Percentiles rank a stretch among this genome's conserved stretches.
phyloP scores from a whole-genome alignment of 2,113 vertebrate species.

The Ammodytes marinus region DNA sequence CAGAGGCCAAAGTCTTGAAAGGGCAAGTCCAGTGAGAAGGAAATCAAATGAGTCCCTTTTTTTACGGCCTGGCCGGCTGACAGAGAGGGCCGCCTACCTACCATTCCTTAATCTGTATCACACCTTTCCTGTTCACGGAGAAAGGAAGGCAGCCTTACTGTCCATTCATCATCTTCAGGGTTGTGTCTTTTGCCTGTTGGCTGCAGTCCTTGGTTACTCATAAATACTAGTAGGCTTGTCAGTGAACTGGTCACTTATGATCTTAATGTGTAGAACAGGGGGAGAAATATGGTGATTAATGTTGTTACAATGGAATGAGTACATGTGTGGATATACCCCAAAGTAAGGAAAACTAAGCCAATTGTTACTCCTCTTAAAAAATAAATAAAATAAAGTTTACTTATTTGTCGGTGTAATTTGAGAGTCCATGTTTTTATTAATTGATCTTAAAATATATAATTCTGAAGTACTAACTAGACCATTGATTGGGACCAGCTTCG shows the following conservation, averaged over 20 bases:
- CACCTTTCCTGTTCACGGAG: conserved; percentile 27
- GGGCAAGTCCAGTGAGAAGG: conserved; percentile 70
- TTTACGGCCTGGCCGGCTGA: conserved; percentile 14
- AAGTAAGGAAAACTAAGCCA: background rate
- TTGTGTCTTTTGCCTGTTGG: conserved; percentile 41
- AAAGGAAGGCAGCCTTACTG: background rate
- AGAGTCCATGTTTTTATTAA: background rate
- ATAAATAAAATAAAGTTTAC: background rate
- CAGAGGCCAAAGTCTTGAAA: conserved; percentile 82
- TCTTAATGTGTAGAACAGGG: conserved; percentile 23
- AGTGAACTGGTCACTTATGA: conserved; percentile 24
- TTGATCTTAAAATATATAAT: background rate
- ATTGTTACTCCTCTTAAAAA: background rate
- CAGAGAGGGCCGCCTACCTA: conserved; percentile 36
- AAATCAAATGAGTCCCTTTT: conserved; percentile 78
- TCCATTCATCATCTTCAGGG: conserved; percentile 53
- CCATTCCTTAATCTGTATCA: conserved; percentile 47
- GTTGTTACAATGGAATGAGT: conserved; percentile 21
- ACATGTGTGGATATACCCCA: conserved; percentile 10
- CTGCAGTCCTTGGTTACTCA: conserved; percentile 39
- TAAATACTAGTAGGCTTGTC: conserved; percentile 46
- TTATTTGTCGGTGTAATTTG: background rate
- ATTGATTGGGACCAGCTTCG: background rate
- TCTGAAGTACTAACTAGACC: conserved; percentile 12
- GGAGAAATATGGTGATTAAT: conserved; percentile 21